Percentiles rank a stretch among this genome's conserved stretches.
These are phyloP conservation scores for Ctenodactylus gundi DNA, from an alignment of 2,113 vertebrate species.

Conservation along the genomic window DNA sequence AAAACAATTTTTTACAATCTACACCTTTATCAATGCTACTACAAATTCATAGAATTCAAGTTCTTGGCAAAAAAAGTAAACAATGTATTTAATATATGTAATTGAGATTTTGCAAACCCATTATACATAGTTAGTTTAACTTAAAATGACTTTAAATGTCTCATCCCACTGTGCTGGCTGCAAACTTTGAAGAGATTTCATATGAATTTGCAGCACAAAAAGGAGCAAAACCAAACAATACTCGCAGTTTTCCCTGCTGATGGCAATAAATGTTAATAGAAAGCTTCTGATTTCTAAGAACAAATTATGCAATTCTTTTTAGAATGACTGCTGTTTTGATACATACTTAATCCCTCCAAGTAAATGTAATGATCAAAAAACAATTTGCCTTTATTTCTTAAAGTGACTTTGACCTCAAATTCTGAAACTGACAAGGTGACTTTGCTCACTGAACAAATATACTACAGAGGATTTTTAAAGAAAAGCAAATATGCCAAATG, in stretches of 20 bases:
- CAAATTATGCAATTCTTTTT: not conserved
- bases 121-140: not conserved
- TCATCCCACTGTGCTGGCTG: not conserved
- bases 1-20: not conserved
- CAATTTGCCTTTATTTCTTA: slow-evolving; percentile 37
- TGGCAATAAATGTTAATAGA: not conserved
- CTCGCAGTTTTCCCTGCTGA: not conserved
- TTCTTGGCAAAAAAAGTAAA: not conserved
- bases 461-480: not conserved
- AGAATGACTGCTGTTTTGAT: slow-evolving; percentile 4
- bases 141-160: not conserved
- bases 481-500: not conserved
- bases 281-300: not conserved
- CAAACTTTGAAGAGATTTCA: not conserved
- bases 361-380: not conserved
- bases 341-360: not conserved
- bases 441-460: slow-evolving; percentile 20
- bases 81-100: not conserved
- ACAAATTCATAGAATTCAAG: not conserved
- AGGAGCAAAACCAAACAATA: not conserved
- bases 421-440: slow-evolving; percentile 2
- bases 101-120: not conserved
- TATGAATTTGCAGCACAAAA: not conserved
- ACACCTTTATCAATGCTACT: not conserved
- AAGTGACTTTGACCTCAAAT: slow-evolving; percentile 36